Conservation (phyloP, 1,140 invertebrate genomes). For the Ooceraea biroi region DNA sequence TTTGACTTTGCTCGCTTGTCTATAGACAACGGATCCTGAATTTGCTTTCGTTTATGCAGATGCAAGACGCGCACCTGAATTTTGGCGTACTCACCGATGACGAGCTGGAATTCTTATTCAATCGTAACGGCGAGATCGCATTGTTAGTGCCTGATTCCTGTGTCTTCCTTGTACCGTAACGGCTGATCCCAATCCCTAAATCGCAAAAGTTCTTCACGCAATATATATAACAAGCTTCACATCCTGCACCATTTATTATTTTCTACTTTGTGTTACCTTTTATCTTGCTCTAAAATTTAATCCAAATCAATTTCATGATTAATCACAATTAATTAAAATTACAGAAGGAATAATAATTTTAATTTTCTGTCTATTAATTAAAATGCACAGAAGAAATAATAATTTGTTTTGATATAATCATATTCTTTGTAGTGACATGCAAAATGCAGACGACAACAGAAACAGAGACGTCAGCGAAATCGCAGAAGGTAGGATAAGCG, state of each 20-base stretch:
- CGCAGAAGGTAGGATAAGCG: too few relatives aligned
- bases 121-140: background rate
- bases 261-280: background rate
- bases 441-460: background rate
- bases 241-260: background rate
- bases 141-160: constrained; percentile 11
- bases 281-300: background rate
- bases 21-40: background rate
- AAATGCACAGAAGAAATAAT: background rate
- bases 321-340: background rate
- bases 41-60: constrained; percentile 2
- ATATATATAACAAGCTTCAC: background rate
- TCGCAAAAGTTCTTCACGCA: too few relatives aligned
- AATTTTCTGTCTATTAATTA: too few relatives aligned
- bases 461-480: too few relatives aligned
- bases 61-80: constrained; percentile 38
- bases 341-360: too few relatives aligned
- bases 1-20: background rate
- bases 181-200: too few relatives aligned
- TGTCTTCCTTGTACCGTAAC: background rate
- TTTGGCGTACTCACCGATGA: constrained; percentile 39
- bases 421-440: background rate
- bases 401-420: too few relatives aligned
- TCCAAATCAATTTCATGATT: background rate
- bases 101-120: background rate